These are phyloP conservation scores for Drosophila imparisetae DNA, from an alignment of 2,888 invertebrate species.

Conservation along the genomic window DNA sequence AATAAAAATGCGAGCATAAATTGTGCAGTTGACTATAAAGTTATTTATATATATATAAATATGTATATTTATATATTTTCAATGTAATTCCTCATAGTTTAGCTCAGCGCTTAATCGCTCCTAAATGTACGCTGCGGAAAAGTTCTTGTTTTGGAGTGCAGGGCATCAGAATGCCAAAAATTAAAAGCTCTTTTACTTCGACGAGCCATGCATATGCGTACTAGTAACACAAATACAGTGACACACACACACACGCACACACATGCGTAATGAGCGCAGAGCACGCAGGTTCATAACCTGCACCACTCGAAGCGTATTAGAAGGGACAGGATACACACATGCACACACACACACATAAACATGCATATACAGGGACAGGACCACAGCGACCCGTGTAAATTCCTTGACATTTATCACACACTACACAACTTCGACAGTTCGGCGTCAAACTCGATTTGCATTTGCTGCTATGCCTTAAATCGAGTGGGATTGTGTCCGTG, in stretches of 20 bases:
- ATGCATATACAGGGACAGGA: slow-evolving; percentile 40
- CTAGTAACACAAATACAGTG: slow-evolving; percentile 62
- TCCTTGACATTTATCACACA: slow-evolving; percentile 79
- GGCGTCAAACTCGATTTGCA: slow-evolving; percentile 75
- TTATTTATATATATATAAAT: neutral
- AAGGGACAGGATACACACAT: slow-evolving; percentile 63
- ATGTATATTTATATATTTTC: neutral
- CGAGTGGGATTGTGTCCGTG: slow-evolving; percentile 16
- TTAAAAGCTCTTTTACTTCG: slow-evolving; percentile 73
- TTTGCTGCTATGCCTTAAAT: slow-evolving; percentile 43
- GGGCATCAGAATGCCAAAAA: slow-evolving; percentile 77
- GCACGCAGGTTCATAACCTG: slow-evolving; percentile 82
- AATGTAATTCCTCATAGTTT: neutral
- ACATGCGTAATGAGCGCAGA: slow-evolving; percentile 66
- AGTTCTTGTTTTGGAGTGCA: slow-evolving; percentile 40
- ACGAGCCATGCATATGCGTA: slow-evolving; percentile 64
- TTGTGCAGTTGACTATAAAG: neutral
- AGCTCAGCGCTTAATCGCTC: neutral
- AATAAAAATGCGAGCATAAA: neutral
- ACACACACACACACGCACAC: slow-evolving; percentile 41
- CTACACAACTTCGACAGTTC: slow-evolving; percentile 70
- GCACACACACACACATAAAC: slow-evolving; percentile 8
- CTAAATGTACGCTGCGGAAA: slow-evolving; percentile 42
- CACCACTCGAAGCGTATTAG: slow-evolving; percentile 79
- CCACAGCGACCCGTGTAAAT: slow-evolving; percentile 71